Conservation (phyloP, 2,888 invertebrate species). For the Synanthedon andrenaeformis region DNA sequence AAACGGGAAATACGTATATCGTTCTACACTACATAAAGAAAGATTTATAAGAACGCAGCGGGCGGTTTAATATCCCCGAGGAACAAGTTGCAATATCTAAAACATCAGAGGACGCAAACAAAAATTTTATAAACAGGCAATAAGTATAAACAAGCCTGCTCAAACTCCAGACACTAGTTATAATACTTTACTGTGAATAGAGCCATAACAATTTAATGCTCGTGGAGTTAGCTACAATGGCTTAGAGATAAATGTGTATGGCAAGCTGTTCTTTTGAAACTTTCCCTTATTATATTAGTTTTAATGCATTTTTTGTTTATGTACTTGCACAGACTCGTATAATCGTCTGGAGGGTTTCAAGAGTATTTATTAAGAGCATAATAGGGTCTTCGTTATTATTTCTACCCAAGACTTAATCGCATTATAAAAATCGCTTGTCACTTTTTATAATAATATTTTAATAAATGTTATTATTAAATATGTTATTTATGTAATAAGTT, state of each 20-base stretch:
- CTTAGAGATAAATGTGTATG: constrained; percentile 16
- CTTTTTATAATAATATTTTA: too few species aligned
- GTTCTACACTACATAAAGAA: constrained; percentile 2
- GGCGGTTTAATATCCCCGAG: constrained; percentile 33
- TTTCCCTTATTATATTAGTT: constrained; percentile 4
- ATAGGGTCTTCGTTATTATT: too few species aligned
- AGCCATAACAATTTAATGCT: constrained; percentile 29
- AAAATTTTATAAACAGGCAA: constrained; percentile 50
- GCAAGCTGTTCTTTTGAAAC: constrained; percentile 12
- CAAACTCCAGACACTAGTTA: constrained; percentile 31
- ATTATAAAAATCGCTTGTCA: too few species aligned
- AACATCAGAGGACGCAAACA: constrained; percentile 41
- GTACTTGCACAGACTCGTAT: too few species aligned
- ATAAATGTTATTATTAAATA: too few species aligned
- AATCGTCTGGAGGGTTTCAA: too few species aligned
- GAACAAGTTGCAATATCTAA: constrained; percentile 56
- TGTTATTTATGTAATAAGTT: too few species aligned
- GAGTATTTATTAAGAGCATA: too few species aligned
- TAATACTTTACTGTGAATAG: constrained; percentile 35
- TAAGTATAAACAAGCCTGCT: constrained; percentile 32
- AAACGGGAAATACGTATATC: too few species aligned
- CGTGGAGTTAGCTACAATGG: constrained; percentile 14
- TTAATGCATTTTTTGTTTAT: background rate
- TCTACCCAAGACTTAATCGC: too few species aligned
- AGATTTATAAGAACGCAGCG: constrained; percentile 7